These are phyloP conservation scores for Epinotia brunnichana DNA, from an alignment of 2,888 invertebrate species.

Conservation along the genomic window DNA sequence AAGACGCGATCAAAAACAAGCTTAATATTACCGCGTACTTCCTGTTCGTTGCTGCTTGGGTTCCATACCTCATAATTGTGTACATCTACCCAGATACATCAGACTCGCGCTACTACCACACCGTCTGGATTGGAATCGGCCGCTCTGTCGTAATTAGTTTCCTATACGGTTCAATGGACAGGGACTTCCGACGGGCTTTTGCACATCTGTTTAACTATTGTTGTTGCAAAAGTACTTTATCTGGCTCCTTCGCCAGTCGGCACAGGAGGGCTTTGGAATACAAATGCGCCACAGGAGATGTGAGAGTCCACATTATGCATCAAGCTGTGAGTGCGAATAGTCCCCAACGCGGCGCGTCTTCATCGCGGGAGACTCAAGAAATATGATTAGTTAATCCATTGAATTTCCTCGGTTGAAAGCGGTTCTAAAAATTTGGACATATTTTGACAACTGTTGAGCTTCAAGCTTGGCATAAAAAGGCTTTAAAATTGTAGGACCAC, in stretches of 20 bases:
- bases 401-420: background rate
- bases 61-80: conserved; percentile 86
- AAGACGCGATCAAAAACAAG: conserved; percentile 85
- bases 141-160: conserved; percentile 88
- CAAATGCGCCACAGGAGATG: conserved; percentile 81
- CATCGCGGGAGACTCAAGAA: conserved; percentile 54
- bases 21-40: conserved; percentile 87
- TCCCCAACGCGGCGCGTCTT: conserved; percentile 72
- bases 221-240: conserved; percentile 87
- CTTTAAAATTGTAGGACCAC: conserved; percentile 12
- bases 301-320: conserved; percentile 89
- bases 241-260: conserved; percentile 86
- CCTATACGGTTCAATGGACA: conserved; percentile 85
- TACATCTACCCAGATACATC: conserved; percentile 76
- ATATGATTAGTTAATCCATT: conserved; percentile 47
- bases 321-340: conserved; percentile 54
- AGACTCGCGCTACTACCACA: conserved; percentile 85
- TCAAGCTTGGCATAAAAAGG: background rate
- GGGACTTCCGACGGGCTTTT: conserved; percentile 88
- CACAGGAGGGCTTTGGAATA: conserved; percentile 74
- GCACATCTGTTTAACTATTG: conserved; percentile 90
- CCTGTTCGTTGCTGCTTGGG: conserved; percentile 86
- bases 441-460: background rate
- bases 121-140: conserved; percentile 87
- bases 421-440: conserved; percentile 3